Evolutionary conservation across 2,113 vertebrate species (phyloP).

Genomic region (Mobula birostris): DNA sequence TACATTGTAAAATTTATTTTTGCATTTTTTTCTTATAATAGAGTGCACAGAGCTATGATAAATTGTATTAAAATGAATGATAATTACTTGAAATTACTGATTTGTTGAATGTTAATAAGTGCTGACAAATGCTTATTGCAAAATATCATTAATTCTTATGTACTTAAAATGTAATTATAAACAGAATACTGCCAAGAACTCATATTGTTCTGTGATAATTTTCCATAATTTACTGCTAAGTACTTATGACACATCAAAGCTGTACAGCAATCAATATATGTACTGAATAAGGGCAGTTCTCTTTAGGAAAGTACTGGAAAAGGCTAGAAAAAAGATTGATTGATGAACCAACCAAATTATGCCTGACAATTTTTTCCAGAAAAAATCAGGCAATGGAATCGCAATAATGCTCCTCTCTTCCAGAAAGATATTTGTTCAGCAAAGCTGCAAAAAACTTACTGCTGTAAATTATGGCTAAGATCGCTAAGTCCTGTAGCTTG

Average conservation of each 20-base stretch:
- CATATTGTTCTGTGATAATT: neutral
- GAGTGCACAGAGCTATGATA: neutral
- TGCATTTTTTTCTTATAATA: neutral
- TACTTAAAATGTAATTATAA: neutral
- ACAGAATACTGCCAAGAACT: neutral
- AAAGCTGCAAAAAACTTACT: too few species aligned
- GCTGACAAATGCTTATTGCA: neutral
- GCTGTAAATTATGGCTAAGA: neutral
- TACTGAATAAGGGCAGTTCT: neutral
- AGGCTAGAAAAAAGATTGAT: neutral
- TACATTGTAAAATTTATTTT: constrained; percentile 20
- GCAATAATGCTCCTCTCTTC: too few species aligned
- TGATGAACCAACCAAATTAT: neutral
- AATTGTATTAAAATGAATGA: neutral
- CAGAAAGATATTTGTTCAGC: too few species aligned
- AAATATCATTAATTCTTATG: neutral
- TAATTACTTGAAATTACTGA: neutral
- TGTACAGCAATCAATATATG: neutral
- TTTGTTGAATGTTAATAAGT: neutral
- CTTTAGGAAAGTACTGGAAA: neutral
- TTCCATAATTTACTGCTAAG: neutral
- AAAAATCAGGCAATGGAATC: too few species aligned
- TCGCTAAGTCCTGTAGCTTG: neutral
- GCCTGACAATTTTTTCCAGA: too few species aligned
- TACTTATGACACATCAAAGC: neutral